phyloP scores from a whole-genome alignment of 2,888 invertebrate genomes.

The Horisme vitalbata region DNA sequence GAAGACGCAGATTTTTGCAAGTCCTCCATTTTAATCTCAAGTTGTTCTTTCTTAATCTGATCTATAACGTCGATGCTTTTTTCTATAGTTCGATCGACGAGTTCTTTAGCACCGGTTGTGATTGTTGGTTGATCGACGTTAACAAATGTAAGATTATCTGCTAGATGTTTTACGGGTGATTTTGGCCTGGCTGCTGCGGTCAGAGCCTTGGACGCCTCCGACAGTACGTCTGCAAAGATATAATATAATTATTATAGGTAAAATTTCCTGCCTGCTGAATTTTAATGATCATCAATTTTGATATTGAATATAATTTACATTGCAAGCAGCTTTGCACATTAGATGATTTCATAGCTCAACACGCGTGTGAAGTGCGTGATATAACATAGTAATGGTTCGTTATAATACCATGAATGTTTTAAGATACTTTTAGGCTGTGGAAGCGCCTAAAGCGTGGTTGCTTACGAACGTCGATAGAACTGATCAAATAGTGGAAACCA shows the following conservation, averaged over 20 bases:
- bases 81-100: conserved; percentile 77
- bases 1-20: conserved; percentile 61
- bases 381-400: conserved; percentile 10
- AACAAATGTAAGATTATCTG: conserved; percentile 72
- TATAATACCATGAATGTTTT: conserved; percentile 9
- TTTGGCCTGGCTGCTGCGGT: conserved; percentile 69
- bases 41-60: conserved; percentile 71
- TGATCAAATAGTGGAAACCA: conserved; percentile 30
- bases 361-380: conserved; percentile 7
- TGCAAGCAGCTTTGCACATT: conserved; percentile 13
- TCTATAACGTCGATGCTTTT: conserved; percentile 70
- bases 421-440: conserved; percentile 21
- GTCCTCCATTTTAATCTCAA: conserved; percentile 72
- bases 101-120: conserved; percentile 79
- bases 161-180: conserved; percentile 75
- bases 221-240: conserved; percentile 68
- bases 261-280: no score
- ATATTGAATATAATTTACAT: conserved; percentile 1
- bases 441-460: conserved; percentile 35
- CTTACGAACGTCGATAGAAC: conserved; percentile 17
- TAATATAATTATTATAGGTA: conserved; percentile 5
- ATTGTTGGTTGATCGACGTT: conserved; percentile 80
- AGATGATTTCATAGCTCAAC: conserved; percentile 6
- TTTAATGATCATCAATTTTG: no score
- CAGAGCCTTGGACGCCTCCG: conserved; percentile 63